Conservation (phyloP, 2,113 vertebrate species). For the Emydura subglobosa region DNA sequence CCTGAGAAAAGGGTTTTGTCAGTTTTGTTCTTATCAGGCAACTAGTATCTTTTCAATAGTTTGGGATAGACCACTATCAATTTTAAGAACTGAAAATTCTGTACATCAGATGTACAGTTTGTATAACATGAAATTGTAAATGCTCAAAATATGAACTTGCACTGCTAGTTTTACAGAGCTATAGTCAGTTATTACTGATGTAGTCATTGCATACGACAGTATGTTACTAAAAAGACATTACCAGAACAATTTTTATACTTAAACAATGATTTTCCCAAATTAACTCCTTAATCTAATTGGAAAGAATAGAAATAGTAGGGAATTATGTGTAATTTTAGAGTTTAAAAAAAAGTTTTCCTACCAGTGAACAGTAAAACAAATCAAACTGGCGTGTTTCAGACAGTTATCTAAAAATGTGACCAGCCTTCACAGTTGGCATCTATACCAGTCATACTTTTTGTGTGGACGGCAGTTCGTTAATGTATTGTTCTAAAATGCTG, state of each 20-base stretch:
- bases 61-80: background rate
- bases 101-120: no score
- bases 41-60: background rate
- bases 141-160: background rate
- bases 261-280: no score
- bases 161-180: background rate
- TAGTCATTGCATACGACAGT: no score
- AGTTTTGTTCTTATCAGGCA: background rate
- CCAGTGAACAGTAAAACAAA: background rate
- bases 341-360: no score
- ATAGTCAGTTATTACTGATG: background rate
- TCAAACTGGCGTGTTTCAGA: conserved; percentile 41
- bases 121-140: background rate
- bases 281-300: no score
- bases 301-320: no score
- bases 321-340: no score
- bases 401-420: conserved; percentile 43
- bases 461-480: conserved; percentile 39
- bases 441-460: conserved; percentile 9
- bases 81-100: background rate
- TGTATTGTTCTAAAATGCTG: background rate
- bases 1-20: background rate
- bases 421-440: conserved; percentile 52
- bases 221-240: background rate
- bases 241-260: background rate